Base-by-base conservation (phyloP, 2,888 invertebrate genomes). In the Elgonia sp. region DNA sequence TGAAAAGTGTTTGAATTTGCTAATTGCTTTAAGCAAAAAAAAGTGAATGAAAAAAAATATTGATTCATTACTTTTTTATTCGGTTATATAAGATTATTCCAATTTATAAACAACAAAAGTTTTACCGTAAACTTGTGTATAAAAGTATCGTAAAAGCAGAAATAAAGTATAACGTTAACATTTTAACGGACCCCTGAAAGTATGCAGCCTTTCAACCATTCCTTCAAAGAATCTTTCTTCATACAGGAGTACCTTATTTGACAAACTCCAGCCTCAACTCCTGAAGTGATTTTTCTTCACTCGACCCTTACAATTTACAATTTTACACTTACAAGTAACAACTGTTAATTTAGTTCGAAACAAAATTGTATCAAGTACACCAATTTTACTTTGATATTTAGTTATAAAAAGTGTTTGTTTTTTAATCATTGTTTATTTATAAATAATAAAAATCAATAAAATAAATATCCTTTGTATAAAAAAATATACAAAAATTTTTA, bases 121-220 rank as follows among this genome's bases (percentile, higher is more conserved):
- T 67, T 18, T 14, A 46, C 42, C 42, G 10, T 46, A 14, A 3
- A 42, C 42, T 20, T 67, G 29, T 20, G n/a, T 65, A 20, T 77
- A 18, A 77, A 57, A 37, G 14, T 21, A 12, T 60, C 42, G 21
- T 60, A 60, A 60, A 69, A 60, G 10, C 16, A 39, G 21, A 0
- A n/a, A n/a, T 53, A 69, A 18, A 20, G 50, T 60, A 70, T 10
- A 60, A 6, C 37, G 21, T 62, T 63, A 62, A 37, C 63, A 57
- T 63, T 62, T 69, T 39, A 62, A 70, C 53, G 21, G 16, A 39
- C 40, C 46, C 82, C 75, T 75, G 46, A 21, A 46, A 16, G 29
- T 83, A 67, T 67, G 82, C 75, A 83, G 72, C 72, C 72, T 40
- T 72, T 29, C 39, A 60, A 53, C 39, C 81, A 72, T 72, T 63